These are phyloP conservation scores for Bagarius yarrelli DNA, from an alignment of 2,113 vertebrate species.

Conservation along the genomic window DNA sequence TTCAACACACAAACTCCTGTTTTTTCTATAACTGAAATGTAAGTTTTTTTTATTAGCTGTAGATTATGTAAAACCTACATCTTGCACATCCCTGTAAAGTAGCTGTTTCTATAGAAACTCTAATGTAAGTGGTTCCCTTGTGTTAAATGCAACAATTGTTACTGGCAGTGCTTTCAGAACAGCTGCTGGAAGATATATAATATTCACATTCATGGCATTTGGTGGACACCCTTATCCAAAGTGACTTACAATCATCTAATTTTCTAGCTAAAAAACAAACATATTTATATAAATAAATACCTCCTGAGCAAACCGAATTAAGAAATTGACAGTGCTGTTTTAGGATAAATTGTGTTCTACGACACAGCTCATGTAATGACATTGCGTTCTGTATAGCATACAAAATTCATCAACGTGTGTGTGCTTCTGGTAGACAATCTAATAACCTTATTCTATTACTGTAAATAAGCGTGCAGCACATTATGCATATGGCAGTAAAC, in stretches of 20 bases:
- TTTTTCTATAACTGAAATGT: not conserved
- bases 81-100: not conserved
- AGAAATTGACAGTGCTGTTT: not conserved
- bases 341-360: not conserved
- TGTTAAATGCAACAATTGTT: not conserved
- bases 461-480: not conserved
- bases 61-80: not conserved
- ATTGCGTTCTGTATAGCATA: not conserved
- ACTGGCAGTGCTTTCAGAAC: not conserved
- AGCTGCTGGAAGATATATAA: not conserved
- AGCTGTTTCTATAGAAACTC: not conserved
- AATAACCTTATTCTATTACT: slow-evolving; percentile 26
- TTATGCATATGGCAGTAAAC: slow-evolving; percentile 6
- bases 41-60: not conserved
- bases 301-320: not conserved
- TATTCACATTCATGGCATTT: too few species aligned
- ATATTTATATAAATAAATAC: too few species aligned
- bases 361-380: not conserved
- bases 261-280: too few species aligned
- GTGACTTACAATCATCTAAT: too few species aligned
- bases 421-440: not conserved
- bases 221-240: too few species aligned
- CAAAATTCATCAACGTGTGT: not conserved
- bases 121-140: not conserved
- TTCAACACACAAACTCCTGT: not conserved